A percentile compares a stretch with the other conserved stretches of the same genome.
Conservation (phyloP, 1,140 invertebrate genomes). For the Triops longicaudatus region DNA sequence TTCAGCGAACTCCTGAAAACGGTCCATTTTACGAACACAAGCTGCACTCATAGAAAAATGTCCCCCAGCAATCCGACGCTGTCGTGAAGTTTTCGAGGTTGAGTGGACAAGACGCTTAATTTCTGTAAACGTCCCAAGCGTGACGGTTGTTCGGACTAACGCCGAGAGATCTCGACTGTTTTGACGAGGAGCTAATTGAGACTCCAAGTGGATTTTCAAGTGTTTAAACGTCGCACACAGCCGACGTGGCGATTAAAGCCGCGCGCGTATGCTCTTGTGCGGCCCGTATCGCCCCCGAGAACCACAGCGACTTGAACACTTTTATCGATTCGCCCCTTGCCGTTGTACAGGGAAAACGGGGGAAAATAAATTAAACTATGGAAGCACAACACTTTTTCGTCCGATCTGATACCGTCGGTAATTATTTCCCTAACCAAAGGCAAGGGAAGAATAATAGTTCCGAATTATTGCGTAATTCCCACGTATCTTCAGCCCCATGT, state of each 20-base stretch:
- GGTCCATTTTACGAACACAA: background rate
- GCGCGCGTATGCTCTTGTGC: background rate
- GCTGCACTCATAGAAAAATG: background rate
- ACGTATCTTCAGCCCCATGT: background rate
- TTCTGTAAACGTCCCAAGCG: background rate
- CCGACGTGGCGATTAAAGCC: background rate
- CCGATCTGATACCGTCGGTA: background rate
- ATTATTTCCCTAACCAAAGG: background rate
- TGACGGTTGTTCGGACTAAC: background rate
- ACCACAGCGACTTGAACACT: background rate
- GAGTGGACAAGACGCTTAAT: background rate
- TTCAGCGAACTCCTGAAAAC: background rate
- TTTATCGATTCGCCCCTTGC: background rate
- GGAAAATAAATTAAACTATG: background rate
- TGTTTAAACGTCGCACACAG: background rate
- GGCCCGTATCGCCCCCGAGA: background rate
- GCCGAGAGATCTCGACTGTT: background rate
- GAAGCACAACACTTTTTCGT: background rate
- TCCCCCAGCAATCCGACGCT: background rate
- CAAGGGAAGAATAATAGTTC: background rate
- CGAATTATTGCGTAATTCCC: background rate
- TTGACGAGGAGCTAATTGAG: constrained; percentile 14
- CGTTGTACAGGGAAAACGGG: background rate
- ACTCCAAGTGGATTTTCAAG: background rate
- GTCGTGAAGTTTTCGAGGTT: background rate